Evolutionary conservation across 2,797 vertebrate species (phyloP).

Genomic region (Enteromius thamalakanensis): DNA sequence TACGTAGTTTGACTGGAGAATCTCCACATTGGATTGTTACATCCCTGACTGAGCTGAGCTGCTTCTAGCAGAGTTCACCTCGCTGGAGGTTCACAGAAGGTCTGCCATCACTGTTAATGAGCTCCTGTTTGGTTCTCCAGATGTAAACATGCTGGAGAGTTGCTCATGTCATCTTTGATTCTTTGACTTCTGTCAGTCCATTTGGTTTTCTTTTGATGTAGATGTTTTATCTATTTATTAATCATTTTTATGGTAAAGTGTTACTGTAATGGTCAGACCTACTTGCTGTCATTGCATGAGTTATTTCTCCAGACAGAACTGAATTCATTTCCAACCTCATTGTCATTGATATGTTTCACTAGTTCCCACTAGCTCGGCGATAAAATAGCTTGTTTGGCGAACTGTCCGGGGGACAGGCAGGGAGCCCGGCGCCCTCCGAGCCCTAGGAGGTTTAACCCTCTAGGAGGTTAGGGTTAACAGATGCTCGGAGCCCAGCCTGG

Average conservation of each 20-base stretch:
- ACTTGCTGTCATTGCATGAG: neutral
- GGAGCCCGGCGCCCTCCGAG: too few relatives aligned
- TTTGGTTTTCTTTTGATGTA: neutral
- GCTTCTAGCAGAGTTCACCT: constrained; percentile 38
- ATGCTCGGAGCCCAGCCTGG: too few relatives aligned
- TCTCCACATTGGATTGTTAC: constrained; percentile 29
- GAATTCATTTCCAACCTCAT: too few relatives aligned
- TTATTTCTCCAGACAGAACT: too few relatives aligned
- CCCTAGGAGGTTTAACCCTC: too few relatives aligned
- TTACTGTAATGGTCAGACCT: neutral
- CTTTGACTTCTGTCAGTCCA: neutral
- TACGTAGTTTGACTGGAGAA: constrained; percentile 30
- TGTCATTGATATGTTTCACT: too few relatives aligned
- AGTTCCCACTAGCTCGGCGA: too few relatives aligned
- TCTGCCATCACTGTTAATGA: constrained; percentile 67
- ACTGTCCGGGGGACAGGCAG: too few relatives aligned
- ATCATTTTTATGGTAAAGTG: neutral
- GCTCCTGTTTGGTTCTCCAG: constrained; percentile 60
- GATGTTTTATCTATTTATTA: neutral
- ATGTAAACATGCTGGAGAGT: constrained; percentile 61
- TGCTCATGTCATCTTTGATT: constrained; percentile 8
- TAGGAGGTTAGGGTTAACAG: too few relatives aligned
- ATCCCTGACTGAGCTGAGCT: constrained; percentile 54
- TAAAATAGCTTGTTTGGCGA: too few relatives aligned
- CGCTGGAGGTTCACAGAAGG: constrained; percentile 39